phyloP scores from a whole-genome alignment of 2,113 vertebrate genomes.

The Ariopsis seemanni region DNA sequence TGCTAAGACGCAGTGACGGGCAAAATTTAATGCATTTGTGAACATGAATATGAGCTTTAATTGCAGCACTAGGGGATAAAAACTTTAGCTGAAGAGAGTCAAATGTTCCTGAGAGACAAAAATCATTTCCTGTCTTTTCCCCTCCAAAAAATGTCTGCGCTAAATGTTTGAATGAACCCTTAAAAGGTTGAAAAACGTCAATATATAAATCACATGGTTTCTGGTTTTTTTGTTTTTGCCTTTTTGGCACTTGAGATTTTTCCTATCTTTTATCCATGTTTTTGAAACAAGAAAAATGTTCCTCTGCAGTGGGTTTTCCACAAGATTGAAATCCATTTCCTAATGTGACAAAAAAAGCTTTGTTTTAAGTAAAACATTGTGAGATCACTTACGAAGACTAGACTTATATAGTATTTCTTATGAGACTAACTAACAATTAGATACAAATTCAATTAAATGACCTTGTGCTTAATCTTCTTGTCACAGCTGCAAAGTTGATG shows the following conservation, averaged over 20 bases:
- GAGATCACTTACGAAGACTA: background rate
- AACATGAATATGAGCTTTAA: constrained; percentile 39
- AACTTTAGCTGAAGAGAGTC: background rate
- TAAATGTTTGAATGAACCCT: background rate
- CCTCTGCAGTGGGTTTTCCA: background rate
- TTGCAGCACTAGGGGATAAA: background rate
- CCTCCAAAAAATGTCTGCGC: background rate
- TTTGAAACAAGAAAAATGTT: background rate
- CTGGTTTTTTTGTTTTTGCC: background rate
- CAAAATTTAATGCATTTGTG: constrained; percentile 39
- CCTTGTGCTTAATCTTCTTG: background rate
- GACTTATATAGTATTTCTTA: background rate
- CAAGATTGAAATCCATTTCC: background rate
- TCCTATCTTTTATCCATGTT: background rate
- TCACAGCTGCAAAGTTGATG: background rate
- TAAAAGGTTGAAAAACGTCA: background rate
- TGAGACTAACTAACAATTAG: background rate
- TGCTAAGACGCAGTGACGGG: background rate
- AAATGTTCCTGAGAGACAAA: constrained; percentile 18
- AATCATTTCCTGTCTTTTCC: constrained; percentile 7
- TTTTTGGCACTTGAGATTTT: background rate
- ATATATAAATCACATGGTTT: background rate
- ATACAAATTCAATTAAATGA: constrained; percentile 9
- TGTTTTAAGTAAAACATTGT: background rate
- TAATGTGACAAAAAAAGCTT: background rate